Conservation (phyloP, 1,140 invertebrate species). For the Stenopsyche tienmushanensis region DNA sequence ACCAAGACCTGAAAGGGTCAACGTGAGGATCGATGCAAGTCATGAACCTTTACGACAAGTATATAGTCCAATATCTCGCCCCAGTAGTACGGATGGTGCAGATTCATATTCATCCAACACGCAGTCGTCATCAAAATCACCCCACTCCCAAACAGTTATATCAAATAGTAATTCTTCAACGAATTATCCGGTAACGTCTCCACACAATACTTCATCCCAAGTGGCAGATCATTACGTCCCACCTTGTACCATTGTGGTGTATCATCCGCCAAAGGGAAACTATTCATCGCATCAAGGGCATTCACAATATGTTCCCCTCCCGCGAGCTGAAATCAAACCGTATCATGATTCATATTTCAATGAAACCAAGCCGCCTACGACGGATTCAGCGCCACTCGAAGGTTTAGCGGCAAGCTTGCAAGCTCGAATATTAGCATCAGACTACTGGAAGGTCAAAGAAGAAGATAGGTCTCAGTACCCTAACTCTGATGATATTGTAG, state of each 20-base stretch:
- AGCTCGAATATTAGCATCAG: conserved; percentile 69
- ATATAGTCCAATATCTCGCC: conserved; percentile 73
- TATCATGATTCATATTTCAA: conserved; percentile 71
- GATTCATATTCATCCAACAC: conserved; percentile 24
- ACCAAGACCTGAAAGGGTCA: conserved; percentile 57
- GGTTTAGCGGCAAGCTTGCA: conserved; percentile 81
- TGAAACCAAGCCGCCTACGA: conserved; percentile 47
- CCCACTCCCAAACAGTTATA: conserved; percentile 2
- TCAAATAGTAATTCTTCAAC: conserved; percentile 14
- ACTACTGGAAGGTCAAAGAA: conserved; percentile 61
- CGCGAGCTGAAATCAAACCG: conserved; percentile 70
- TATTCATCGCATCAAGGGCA: conserved; percentile 47
- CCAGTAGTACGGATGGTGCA: conserved; percentile 52
- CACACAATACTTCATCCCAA: conserved; percentile 7
- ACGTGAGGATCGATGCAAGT: conserved; percentile 51
- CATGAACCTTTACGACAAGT: conserved; percentile 47
- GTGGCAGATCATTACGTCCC: conserved; percentile 33
- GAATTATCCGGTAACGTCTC: conserved; percentile 16
- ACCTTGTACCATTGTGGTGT: conserved; percentile 45
- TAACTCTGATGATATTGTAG: not conserved
- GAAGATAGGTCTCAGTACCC: conserved; percentile 46
- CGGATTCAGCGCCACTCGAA: conserved; percentile 54
- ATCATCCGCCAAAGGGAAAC: conserved; percentile 42
- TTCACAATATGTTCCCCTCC: conserved; percentile 60
- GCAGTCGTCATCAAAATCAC: conserved; percentile 27